Evolutionary conservation across 2,113 vertebrate species (phyloP).

Genomic region (Danio rerio): GRCz12tu NC_133196.1:40472001-40472500

Average conservation of each 20-base stretch:
- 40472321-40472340: constrained; percentile 46
- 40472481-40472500: neutral
- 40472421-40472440: constrained; percentile 26
- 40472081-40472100: neutral
- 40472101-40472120: neutral
- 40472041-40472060: neutral
- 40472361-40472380: constrained; percentile 23
- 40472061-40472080: neutral
- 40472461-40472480: neutral
- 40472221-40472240: constrained; percentile 35
- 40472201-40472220: neutral
- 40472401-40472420: constrained; percentile 30
- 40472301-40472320: constrained; percentile 53
- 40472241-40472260: constrained; percentile 39
- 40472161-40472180: neutral
- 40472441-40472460: neutral
- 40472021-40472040: too few relatives aligned
- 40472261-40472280: constrained; percentile 7
- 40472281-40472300: constrained; percentile 15
- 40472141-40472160: neutral
- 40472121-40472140: neutral
- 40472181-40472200: constrained; percentile 4
- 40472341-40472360: constrained; percentile 35
- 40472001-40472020: too few relatives aligned
- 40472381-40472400: neutral